Conservation (phyloP, 1,140 invertebrate genomes). For the Batillaria attramentaria region DNA sequence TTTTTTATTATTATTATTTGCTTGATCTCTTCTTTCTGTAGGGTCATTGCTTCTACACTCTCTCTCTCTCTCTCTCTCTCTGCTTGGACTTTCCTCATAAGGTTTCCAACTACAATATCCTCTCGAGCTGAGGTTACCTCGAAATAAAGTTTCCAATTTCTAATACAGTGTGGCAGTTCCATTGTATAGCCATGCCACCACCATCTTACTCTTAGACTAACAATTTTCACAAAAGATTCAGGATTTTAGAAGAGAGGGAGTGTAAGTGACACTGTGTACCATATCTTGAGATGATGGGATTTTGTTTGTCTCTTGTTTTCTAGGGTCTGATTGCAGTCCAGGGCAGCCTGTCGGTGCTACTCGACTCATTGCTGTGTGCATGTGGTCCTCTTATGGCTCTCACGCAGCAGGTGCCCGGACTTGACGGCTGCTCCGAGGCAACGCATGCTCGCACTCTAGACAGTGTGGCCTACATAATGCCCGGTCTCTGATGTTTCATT, state of each 20-base stretch:
- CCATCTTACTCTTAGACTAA: no score
- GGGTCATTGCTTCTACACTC: no score
- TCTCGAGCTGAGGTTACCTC: no score
- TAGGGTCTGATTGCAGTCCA: conserved; percentile 94
- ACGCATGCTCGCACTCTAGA: conserved; percentile 86
- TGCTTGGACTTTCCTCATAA: no score
- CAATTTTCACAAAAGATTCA: not conserved
- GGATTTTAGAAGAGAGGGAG: no score
- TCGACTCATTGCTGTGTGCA: conserved; percentile 95
- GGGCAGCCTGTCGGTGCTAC: conserved; percentile 92
- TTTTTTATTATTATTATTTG: not conserved
- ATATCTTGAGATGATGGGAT: not conserved
- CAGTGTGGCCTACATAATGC: conserved; percentile 98
- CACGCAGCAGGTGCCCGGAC: conserved; percentile 86
- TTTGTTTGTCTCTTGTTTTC: conserved; percentile 36
- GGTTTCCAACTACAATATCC: no score
- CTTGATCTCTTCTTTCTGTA: no score
- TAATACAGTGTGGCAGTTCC: no score
- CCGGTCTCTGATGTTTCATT: conserved; percentile 81
- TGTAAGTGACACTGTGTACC: not conserved
- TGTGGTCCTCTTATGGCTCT: conserved; percentile 91
- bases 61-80: no score
- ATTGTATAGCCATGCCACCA: no score
- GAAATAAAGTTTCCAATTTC: not conserved
- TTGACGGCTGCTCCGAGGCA: conserved; percentile 80